phyloP scores from a whole-genome alignment of 2,888 invertebrate species.

The Archaeoteleia sp. region DNA sequence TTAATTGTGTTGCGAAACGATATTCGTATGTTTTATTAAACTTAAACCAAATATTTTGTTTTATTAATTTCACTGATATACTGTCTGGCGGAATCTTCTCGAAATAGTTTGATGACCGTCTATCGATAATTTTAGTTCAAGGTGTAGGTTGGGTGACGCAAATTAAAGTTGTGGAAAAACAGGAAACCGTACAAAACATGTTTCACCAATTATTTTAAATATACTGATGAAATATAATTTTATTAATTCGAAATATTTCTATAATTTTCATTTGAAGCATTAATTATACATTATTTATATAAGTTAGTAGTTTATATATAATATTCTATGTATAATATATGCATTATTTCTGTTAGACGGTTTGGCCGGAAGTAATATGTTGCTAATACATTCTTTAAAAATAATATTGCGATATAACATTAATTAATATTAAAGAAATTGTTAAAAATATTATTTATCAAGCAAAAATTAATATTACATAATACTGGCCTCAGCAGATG shows the following conservation, averaged over 20 bases:
- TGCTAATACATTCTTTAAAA: no score
- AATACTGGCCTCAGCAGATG: no score
- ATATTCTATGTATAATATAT: no score
- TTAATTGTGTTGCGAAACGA: not conserved
- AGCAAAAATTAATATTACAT: no score
- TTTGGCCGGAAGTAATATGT: no score
- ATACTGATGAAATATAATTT: conserved; percentile 9
- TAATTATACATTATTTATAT: no score
- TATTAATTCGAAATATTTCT: conserved; percentile 6
- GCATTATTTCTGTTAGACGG: no score
- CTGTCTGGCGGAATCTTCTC: conserved; percentile 35
- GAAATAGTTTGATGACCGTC: conserved; percentile 63
- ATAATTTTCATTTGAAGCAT: no score
- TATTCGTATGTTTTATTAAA: not conserved
- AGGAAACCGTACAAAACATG: conserved; percentile 55
- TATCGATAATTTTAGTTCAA: conserved; percentile 69
- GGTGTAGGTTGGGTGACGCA: conserved; percentile 70
- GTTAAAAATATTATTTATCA: no score
- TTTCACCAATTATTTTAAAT: conserved; percentile 5
- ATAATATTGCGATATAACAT: no score
- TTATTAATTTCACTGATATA: conserved; percentile 14
- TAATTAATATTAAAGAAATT: no score
- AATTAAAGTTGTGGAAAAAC: conserved; percentile 59
- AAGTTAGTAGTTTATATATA: no score
- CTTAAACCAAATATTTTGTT: not conserved